Conservation (phyloP, 2,888 invertebrate genomes). For the Apoda limacodes region DNA sequence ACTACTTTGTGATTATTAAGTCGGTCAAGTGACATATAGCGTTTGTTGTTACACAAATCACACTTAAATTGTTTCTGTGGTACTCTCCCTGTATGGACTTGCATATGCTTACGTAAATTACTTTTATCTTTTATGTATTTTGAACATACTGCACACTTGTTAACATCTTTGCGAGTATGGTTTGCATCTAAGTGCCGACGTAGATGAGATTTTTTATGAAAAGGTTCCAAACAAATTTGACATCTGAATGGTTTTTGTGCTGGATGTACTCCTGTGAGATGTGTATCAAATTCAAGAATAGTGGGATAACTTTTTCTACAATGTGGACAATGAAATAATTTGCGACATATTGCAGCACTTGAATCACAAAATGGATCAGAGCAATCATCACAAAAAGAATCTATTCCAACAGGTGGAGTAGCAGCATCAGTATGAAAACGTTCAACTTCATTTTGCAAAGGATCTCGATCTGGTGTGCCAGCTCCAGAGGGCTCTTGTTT, state of each 20-base stretch:
- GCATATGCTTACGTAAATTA: conserved; percentile 67
- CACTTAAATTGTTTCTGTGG: conserved; percentile 68
- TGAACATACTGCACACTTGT: conserved; percentile 66
- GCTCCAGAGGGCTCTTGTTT: conserved; percentile 57
- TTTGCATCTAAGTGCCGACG: conserved; percentile 62
- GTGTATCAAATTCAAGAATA: conserved; percentile 64
- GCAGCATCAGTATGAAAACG: conserved; percentile 41
- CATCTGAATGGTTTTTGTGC: conserved; percentile 66
- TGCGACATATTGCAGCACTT: conserved; percentile 53
- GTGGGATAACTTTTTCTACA: conserved; percentile 66
- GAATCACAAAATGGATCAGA: conserved; percentile 67
- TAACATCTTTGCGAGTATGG: conserved; percentile 65
- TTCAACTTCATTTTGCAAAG: conserved; percentile 47
- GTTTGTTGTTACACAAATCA: conserved; percentile 65
- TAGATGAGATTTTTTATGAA: conserved; percentile 61
- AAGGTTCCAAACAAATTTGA: conserved; percentile 65
- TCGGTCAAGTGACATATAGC: conserved; percentile 65
- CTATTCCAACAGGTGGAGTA: conserved; percentile 55
- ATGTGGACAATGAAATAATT: conserved; percentile 66
- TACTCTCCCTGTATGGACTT: conserved; percentile 65
- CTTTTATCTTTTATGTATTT: conserved; percentile 69
- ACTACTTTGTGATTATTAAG: conserved; percentile 66
- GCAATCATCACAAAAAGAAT: conserved; percentile 65
- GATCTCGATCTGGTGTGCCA: conserved; percentile 54
- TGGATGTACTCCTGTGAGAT: conserved; percentile 63